phyloP scores from a whole-genome alignment of 2,797 vertebrate species.

The Microcaecilia unicolor region DNA sequence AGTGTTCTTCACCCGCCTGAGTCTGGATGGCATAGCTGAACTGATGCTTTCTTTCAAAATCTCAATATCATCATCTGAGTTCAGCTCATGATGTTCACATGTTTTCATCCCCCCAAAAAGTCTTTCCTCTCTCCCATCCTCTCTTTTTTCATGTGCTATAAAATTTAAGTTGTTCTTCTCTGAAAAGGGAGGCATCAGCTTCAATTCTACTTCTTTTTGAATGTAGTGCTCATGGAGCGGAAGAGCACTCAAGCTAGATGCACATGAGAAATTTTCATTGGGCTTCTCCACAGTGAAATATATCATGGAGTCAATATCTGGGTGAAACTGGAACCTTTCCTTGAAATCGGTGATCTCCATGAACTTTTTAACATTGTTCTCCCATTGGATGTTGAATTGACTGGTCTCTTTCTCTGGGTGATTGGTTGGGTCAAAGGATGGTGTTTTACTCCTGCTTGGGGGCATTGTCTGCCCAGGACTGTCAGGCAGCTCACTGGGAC shows the following conservation, averaged over 20 bases:
- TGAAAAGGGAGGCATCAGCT: constrained; percentile 79
- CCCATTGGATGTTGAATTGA: constrained; percentile 82
- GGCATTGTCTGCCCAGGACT: constrained; percentile 98
- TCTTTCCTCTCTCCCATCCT: constrained; percentile 58
- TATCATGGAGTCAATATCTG: constrained; percentile 88
- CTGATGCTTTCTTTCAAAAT: constrained; percentile 94
- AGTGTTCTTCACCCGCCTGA: constrained; percentile 79
- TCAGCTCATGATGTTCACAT: constrained; percentile 42
- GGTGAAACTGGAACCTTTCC: constrained; percentile 83
- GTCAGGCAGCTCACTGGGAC: constrained; percentile 93
- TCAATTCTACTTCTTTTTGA: constrained; percentile 93
- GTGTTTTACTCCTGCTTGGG: constrained; percentile 93
- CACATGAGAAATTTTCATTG: constrained; percentile 95
- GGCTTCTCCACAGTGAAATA: constrained; percentile 97
- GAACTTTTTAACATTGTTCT: constrained; percentile 83
- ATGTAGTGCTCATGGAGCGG: constrained; percentile 92
- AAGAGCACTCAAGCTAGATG: constrained; percentile 93
- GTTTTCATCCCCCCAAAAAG: constrained; percentile 55
- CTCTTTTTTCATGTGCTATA: constrained; percentile 45
- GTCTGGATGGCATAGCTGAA: constrained; percentile 85
- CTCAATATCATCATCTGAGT: constrained; percentile 83
- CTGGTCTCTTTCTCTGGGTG: constrained; percentile 62
- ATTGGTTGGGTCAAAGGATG: constrained; percentile 68
- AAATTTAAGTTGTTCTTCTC: constrained; percentile 68
- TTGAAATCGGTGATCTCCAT: constrained; percentile 93